Conservation (phyloP, 2,113 vertebrate species). For the Vicugna pacos region DNA sequence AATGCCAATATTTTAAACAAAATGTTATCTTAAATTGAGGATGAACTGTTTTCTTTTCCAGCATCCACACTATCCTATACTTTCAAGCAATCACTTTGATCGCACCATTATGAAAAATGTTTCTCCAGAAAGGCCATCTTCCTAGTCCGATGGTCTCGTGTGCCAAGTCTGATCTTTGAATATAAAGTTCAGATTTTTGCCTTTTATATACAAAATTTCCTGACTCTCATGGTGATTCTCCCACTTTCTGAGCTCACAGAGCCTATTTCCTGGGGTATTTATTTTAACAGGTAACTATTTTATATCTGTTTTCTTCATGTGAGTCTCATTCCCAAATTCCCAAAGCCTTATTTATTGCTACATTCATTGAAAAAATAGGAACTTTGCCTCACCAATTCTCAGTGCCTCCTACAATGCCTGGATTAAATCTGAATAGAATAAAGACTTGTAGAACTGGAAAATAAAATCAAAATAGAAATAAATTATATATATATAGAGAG, state of each 20-base stretch:
- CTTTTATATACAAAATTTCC: not conserved
- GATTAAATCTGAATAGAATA: not conserved
- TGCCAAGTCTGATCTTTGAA: not conserved
- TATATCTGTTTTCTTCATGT: not conserved
- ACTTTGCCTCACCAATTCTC: not conserved
- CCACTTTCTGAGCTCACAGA: not conserved
- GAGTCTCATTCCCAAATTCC: not conserved
- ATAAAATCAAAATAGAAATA: not conserved
- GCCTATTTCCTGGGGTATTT: not conserved
- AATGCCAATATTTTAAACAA: slow-evolving; percentile 59
- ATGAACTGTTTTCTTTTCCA: not conserved
- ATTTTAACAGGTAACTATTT: not conserved
- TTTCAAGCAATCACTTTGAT: not conserved
- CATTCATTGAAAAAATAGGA: not conserved
- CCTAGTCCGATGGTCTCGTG: not conserved
- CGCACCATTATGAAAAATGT: not conserved
- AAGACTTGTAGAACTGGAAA: not conserved
- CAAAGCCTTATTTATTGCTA: not conserved
- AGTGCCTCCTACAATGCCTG: not conserved
- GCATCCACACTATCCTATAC: not conserved
- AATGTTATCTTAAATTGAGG: not conserved
- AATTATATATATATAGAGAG: not conserved
- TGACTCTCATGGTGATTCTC: not conserved
- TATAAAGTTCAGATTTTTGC: not conserved
- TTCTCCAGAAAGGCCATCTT: not conserved